Evolutionary conservation across 2,113 vertebrate species (phyloP).

Genomic region (Nycticorax nycticorax): DNA sequence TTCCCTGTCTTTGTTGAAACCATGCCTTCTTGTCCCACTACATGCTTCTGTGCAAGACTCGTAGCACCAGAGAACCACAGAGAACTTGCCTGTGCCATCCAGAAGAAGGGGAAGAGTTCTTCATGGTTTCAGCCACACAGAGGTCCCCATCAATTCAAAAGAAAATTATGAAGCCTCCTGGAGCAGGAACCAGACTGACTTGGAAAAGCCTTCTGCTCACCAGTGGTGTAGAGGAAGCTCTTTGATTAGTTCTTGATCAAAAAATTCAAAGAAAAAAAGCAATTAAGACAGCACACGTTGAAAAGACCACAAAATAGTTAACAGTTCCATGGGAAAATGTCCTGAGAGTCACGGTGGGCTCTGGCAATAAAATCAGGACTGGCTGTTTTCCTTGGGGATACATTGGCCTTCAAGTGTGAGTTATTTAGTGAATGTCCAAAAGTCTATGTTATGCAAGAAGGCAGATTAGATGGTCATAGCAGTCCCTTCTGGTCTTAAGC

Average conservation of each 20-base stretch:
- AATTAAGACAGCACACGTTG: not conserved
- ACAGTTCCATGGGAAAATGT: not conserved
- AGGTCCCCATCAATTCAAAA: not conserved
- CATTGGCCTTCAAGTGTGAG: conserved; percentile 23
- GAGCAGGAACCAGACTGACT: not conserved
- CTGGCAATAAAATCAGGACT: not conserved
- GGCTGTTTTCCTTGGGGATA: conserved; percentile 11
- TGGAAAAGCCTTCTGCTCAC: not conserved
- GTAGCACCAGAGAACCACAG: not conserved
- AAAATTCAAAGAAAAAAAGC: not conserved
- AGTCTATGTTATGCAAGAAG: conserved; percentile 45
- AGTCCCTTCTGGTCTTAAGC: conserved; percentile 22
- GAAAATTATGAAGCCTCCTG: not conserved
- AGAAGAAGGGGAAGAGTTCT: not conserved
- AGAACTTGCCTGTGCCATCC: not conserved
- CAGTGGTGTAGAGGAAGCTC: not conserved
- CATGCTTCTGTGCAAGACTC: not conserved
- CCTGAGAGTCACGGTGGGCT: not conserved
- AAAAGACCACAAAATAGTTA: not conserved
- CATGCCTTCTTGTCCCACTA: not conserved
- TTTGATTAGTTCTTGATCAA: not conserved
- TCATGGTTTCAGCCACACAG: not conserved
- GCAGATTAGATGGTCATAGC: conserved; percentile 41
- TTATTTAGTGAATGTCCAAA: not conserved
- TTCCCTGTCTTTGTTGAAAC: not conserved